Conservation (phyloP, 2,113 vertebrate species). For the Cyanoliseus patagonus region DNA sequence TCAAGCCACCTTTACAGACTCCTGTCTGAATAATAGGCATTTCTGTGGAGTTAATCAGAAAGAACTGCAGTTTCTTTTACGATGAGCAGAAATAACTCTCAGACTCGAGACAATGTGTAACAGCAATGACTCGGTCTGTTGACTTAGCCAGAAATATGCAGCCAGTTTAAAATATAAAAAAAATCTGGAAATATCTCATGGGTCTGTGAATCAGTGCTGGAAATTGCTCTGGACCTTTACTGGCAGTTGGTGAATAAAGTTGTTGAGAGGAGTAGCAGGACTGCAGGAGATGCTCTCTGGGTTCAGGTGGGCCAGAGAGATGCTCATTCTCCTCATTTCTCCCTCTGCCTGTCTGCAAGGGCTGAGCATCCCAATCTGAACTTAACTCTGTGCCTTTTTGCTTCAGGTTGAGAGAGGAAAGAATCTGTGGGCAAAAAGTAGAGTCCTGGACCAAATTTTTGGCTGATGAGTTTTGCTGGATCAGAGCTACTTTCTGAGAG, state of each 20-base stretch:
- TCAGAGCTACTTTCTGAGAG: neutral
- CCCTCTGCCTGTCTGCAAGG: neutral
- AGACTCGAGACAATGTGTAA: slow-evolving; percentile 22
- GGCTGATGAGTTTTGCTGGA: neutral
- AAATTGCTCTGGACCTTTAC: neutral
- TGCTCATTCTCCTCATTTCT: neutral
- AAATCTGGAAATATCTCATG: neutral
- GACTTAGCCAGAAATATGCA: neutral
- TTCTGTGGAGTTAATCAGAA: slow-evolving; percentile 41
- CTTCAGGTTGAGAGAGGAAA: neutral
- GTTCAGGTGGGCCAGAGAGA: neutral
- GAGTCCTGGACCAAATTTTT: neutral
- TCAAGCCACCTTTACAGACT: neutral
- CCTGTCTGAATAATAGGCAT: slow-evolving; percentile 3
- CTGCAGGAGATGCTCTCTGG: neutral
- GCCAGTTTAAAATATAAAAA: neutral
- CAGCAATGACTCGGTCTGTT: slow-evolving; percentile 28
- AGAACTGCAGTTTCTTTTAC: slow-evolving; percentile 9
- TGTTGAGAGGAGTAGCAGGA: neutral
- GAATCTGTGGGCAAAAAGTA: neutral
- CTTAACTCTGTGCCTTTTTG: neutral
- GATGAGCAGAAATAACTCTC: neutral
- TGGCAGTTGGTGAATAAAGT: neutral
- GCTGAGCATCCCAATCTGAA: neutral
- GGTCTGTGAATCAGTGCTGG: neutral